phyloP scores from a whole-genome alignment of 2,888 invertebrate species.

The Lepidocyrtoides sp. region DNA sequence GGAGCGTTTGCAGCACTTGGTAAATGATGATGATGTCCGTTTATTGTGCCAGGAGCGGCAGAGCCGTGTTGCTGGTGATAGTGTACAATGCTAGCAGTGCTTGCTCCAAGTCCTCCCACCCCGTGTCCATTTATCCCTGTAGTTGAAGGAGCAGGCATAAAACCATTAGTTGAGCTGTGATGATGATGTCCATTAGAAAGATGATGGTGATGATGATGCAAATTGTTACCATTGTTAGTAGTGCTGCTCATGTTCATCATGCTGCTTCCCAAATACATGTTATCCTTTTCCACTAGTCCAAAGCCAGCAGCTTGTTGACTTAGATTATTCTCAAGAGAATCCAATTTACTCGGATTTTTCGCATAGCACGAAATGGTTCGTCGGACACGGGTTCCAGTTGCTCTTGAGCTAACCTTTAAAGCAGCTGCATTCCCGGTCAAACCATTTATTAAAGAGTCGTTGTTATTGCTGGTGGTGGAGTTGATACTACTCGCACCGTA shows the following conservation, averaged over 20 bases:
- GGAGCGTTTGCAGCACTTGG: constrained; percentile 45
- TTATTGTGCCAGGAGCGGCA: constrained; percentile 51
- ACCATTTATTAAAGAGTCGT: constrained; percentile 71
- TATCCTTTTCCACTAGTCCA: constrained; percentile 67
- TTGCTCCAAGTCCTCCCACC: constrained; percentile 62
- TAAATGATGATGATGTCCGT: constrained; percentile 70
- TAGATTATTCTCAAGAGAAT: constrained; percentile 79
- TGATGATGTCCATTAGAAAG: constrained; percentile 66
- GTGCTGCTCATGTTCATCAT: constrained; percentile 72
- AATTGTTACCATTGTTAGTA: constrained; percentile 67
- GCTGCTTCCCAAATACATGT: constrained; percentile 66
- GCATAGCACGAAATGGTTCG: constrained; percentile 83
- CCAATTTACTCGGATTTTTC: constrained; percentile 81
- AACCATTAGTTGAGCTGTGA: constrained; percentile 69
- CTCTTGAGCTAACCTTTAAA: constrained; percentile 67
- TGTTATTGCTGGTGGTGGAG: constrained; percentile 60
- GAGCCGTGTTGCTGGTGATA: constrained; percentile 59
- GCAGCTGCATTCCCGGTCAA: constrained; percentile 34
- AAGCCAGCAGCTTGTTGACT: constrained; percentile 76
- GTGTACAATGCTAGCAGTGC: constrained; percentile 72
- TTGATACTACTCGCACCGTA: constrained; percentile 70
- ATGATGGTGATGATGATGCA: constrained; percentile 78
- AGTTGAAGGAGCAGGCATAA: constrained; percentile 55
- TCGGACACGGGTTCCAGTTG: constrained; percentile 77
- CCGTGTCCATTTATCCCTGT: constrained; percentile 66